These are phyloP conservation scores for Andrena marginata DNA, from an alignment of 2,888 invertebrate genomes.

Conservation along the genomic window DNA sequence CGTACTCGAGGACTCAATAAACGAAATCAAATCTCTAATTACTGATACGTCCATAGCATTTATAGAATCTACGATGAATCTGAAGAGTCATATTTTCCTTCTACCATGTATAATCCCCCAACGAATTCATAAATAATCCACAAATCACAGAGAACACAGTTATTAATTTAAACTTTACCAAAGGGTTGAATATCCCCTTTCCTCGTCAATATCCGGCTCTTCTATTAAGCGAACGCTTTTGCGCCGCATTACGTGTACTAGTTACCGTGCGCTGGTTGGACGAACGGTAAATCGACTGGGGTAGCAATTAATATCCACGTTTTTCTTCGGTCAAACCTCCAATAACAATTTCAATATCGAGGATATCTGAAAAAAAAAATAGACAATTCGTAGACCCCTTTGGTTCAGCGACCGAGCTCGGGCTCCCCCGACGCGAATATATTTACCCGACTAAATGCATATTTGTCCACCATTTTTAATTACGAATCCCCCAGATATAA, in stretches of 20 bases:
- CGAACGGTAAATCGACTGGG: not conserved
- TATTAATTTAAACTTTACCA: too few species aligned
- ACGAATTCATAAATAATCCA: too few species aligned
- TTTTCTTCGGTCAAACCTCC: not conserved
- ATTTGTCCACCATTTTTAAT: slow-evolving; percentile 39
- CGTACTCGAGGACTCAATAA: not conserved
- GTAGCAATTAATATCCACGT: slow-evolving; percentile 8
- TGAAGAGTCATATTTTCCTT: too few species aligned
- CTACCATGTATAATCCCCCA: too few species aligned
- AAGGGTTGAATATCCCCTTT: too few species aligned
- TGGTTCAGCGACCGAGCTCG: slow-evolving; percentile 5
- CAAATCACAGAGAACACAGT: too few species aligned
- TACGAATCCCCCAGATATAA: slow-evolving; percentile 18
- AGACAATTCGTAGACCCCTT: not conserved
- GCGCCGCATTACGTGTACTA: not conserved
- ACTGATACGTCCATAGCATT: too few species aligned
- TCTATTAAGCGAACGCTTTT: not conserved
- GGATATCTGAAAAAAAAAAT: slow-evolving; percentile 9
- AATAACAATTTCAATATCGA: slow-evolving; percentile 11
- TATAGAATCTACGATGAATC: too few species aligned
- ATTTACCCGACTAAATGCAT: slow-evolving; percentile 20
- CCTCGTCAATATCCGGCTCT: not conserved
- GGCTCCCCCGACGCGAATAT: not conserved
- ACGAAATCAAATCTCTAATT: too few species aligned
- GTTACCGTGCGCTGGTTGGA: not conserved